Conservation (phyloP, 2,113 vertebrate genomes). For the Chaetops frenatus region DNA sequence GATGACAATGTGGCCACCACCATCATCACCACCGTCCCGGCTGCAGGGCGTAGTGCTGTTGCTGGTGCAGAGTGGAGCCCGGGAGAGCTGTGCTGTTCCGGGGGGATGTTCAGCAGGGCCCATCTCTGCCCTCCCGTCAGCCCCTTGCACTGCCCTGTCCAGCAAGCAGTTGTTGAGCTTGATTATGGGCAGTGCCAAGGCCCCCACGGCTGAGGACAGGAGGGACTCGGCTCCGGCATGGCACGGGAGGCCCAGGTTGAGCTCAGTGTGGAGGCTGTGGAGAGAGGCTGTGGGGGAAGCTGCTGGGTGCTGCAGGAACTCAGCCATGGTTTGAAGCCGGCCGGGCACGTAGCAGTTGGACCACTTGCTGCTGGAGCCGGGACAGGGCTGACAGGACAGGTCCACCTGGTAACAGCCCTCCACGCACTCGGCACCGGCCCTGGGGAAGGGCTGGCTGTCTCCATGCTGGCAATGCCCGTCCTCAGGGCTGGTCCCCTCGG, state of each 20-base stretch:
- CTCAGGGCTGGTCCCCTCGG: conserved; percentile 60
- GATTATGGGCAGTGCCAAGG: conserved; percentile 38
- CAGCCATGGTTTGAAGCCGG: conserved; percentile 54
- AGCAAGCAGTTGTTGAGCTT: conserved; percentile 69
- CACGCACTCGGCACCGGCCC: conserved; percentile 57
- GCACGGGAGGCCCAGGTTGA: conserved; percentile 25
- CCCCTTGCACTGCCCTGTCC: neutral
- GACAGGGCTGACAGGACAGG: conserved; percentile 51
- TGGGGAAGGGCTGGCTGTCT: conserved; percentile 37
- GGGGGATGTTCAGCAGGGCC: neutral
- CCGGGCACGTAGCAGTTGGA: conserved; percentile 47
- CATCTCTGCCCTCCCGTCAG: neutral
- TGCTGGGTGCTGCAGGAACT: conserved; percentile 67
- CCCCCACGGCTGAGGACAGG: conserved; percentile 7
- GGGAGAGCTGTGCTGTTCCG: neutral
- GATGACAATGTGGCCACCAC: neutral
- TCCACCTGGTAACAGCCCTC: conserved; percentile 76
- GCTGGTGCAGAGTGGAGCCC: rapidly evolving
- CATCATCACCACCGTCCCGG: neutral
- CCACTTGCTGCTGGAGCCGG: conserved; percentile 32
- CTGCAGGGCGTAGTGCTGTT: rapidly evolving
- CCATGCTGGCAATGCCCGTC: conserved; percentile 68
- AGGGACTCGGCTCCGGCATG: conserved; percentile 2
- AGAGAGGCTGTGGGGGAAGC: conserved; percentile 63
- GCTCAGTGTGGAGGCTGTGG: conserved; percentile 64